These are phyloP conservation scores for Spisula solida DNA, from an alignment of 2,888 invertebrate species.

Conservation along the genomic window DNA sequence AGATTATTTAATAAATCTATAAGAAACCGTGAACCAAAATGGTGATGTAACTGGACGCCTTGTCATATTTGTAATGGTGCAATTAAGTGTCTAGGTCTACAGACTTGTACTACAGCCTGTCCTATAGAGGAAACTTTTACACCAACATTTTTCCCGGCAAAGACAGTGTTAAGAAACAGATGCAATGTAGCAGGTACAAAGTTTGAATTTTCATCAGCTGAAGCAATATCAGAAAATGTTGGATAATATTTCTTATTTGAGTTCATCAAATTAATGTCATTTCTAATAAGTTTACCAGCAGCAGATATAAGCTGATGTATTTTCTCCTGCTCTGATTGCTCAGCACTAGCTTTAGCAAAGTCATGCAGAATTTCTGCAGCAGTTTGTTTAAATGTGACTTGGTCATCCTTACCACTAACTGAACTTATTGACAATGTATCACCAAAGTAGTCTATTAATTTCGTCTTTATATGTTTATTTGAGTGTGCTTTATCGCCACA, in stretches of 20 bases:
- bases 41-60: slow-evolving; percentile 72
- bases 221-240: not conserved
- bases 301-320: not conserved
- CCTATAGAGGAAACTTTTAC: slow-evolving; percentile 62
- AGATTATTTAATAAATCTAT: slow-evolving; percentile 71
- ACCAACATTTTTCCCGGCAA: slow-evolving; percentile 35
- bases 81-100: slow-evolving; percentile 64
- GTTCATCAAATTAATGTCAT: slow-evolving; percentile 22
- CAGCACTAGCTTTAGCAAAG: not conserved
- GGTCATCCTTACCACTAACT: slow-evolving; percentile 54
- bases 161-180: slow-evolving; percentile 49
- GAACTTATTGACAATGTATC: not conserved
- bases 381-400: slow-evolving; percentile 57
- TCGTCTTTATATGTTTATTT: slow-evolving; percentile 57
- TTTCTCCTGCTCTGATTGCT: slow-evolving; percentile 29
- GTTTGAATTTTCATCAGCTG: not conserved
- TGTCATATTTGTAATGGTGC: slow-evolving; percentile 73
- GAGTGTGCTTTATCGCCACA: slow-evolving; percentile 48
- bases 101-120: slow-evolving; percentile 72
- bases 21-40: slow-evolving; percentile 74
- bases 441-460: slow-evolving; percentile 60
- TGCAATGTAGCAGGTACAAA: slow-evolving; percentile 61
- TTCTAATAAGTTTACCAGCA: slow-evolving; percentile 41
- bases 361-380: slow-evolving; percentile 53
- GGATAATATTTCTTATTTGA: slow-evolving; percentile 18